Evolutionary conservation across 35 echinoderm and acorn worm genomes (phyloP), one percentile per base, ranked within the genome.

Genomic region (Anneissia japonica): DNA sequence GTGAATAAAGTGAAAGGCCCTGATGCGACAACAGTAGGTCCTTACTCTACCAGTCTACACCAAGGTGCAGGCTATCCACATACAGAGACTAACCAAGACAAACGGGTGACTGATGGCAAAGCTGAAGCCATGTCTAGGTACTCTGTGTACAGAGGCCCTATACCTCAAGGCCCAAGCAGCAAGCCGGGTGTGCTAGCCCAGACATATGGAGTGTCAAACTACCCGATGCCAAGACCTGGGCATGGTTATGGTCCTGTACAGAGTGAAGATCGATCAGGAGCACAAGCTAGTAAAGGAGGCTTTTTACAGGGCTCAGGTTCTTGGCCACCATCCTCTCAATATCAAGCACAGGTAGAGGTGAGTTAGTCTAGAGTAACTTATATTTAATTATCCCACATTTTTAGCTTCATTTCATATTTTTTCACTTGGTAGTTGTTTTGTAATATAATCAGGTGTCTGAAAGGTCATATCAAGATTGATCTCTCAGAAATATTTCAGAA

Each of bases 1-100:
- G 33, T 81, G 85, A 39, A 89, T 76, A 45, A 95, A 95, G 74
- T 74, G 84, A 36, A 95, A 95, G 39, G 93, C 89, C 28, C 93
- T 85, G 10, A 82, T 86, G 93, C 91, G 28, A 46, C 89, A 34
- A 74, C 93, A 75, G 46, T 95, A 36, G 91, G 89, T 34, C 89
- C 89, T 12, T 95, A 95, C 82, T 86, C 76, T 91, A 95, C 79
- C 82, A 89, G 40, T 83, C 74, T 35, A 80, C 89, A 76, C 75
- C 89, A 55, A 91, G 80, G 80, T 26, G 37, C 46, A 34, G 34
- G 51, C 21, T 64, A 64, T 34, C 83, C 38, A 79, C 37, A 84
- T 39, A 0, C 81, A 84, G 34, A 56, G 30, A 10, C 73, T 79
- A 79, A 34, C 72, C 36, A 41, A 72, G 88, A 84, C 21, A 90